Base-by-base conservation (phyloP, 1,140 invertebrate genomes). In the Ceratosolen fusciceps region DNA sequence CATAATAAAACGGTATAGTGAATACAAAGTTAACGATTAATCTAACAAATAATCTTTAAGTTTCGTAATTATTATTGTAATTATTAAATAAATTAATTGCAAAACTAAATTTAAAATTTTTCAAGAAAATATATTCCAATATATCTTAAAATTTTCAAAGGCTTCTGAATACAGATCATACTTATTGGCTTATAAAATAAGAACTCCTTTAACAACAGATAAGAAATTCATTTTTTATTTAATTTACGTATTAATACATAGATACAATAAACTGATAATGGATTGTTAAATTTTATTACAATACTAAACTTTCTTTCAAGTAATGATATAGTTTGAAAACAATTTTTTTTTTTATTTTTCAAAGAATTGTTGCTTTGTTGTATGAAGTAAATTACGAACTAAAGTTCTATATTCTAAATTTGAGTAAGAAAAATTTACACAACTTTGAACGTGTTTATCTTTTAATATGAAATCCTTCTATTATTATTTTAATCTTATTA, bases 171-270 rank as follows among this genome's bases (percentile, higher is more conserved):
- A 8, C 9, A 62, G n/a, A 16, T n/a, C n/a, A 39, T 24, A 29
- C 56, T 74, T 74, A 74, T 74, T 62, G 72, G 54, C 5, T 74
- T 74, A 74, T 19, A 68, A 43, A 68, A 47, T 47, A 47, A 68
- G 37, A 26, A 68, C n/a, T 68, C 10, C 37, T 68, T 47, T 14
- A 47, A 26, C 26, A 34, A 39, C 19, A 12, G 2, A 16, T 65
- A n/a, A 37, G 10, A 34, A 34, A 62, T 19, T 62, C 4, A 62
- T 29, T 65, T 65, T 37, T 54, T 52, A 49, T 47, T 49, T 5
- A 31, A 49, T 60, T 60, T 71, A 70, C 21, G 26, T 49, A 47
- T 52, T 24, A 0, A 12, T 16, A 71, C 19, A 52, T 52, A 52
- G 21, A 52, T 52, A 8, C 10, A 52, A 52, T 52, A 47, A 47